Percentiles rank a stretch among this genome's conserved stretches.
Evolutionary conservation across 2,797 vertebrate species (phyloP).

Genomic region (Carduelis carduelis): DNA sequence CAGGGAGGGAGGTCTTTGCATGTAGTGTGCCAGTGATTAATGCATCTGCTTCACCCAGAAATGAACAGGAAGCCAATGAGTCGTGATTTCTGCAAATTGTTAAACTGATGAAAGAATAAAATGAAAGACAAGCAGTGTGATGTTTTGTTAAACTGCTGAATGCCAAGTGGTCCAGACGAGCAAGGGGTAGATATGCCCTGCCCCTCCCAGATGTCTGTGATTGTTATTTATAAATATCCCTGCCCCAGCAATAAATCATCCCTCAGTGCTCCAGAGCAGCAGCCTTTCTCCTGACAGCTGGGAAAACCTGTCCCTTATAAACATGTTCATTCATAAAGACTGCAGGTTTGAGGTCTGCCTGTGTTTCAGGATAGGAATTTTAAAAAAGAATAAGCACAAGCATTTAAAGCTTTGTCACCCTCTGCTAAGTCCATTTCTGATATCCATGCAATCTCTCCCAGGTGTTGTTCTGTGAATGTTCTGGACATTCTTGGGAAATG

Average conservation of each 20-base stretch:
- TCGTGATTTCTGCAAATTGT: neutral
- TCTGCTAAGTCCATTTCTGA: neutral
- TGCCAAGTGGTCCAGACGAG: neutral
- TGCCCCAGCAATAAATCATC: conserved; percentile 14
- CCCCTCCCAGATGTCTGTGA: neutral
- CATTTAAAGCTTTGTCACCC: neutral
- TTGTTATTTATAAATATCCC: neutral
- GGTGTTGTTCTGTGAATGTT: too few relatives aligned
- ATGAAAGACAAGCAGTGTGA: neutral
- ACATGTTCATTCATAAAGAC: neutral
- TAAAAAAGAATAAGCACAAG: neutral
- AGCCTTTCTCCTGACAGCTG: neutral
- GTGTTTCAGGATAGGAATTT: neutral
- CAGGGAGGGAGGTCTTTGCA: neutral
- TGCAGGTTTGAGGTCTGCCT: neutral
- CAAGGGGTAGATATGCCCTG: neutral
- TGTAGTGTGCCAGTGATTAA: neutral
- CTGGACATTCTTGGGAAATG: too few relatives aligned
- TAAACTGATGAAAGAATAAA: neutral
- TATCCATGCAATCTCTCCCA: too few relatives aligned
- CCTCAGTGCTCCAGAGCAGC: conserved; percentile 43
- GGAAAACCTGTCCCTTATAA: neutral
- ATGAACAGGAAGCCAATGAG: conserved; percentile 22
- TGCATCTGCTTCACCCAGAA: neutral
- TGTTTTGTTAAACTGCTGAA: neutral